Percentiles rank a stretch among this genome's conserved stretches.
phyloP scores from a whole-genome alignment of 2,113 vertebrate species.

The Paramormyrops kingsleyae region DNA sequence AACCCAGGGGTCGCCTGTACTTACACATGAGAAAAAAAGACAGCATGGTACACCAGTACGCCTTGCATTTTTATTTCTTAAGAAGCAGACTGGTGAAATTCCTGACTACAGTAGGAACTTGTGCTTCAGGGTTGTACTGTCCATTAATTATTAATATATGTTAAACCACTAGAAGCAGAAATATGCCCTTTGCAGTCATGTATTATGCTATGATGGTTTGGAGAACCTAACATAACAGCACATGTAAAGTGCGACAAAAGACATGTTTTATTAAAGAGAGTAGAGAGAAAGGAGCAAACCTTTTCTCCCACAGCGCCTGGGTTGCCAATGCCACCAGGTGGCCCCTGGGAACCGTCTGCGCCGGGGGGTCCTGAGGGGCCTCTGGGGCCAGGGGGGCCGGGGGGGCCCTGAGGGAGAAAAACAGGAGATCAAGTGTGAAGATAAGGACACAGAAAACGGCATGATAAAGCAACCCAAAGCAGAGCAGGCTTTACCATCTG shows the following conservation, averaged over 20 bases:
- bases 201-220: neutral
- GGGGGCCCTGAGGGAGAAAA: constrained; percentile 70
- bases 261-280: neutral
- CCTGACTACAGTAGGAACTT: neutral
- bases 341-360: constrained; percentile 89
- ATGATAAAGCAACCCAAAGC: neutral
- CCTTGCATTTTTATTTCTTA: neutral
- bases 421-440: neutral
- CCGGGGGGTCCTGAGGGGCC: constrained; percentile 88
- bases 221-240: neutral
- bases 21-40: neutral
- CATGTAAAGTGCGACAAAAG: neutral
- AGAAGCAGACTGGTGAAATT: neutral
- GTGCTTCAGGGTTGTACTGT: neutral
- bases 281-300: constrained; percentile 53
- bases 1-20: neutral
- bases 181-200: neutral
- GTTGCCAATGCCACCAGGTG: constrained; percentile 85
- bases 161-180: neutral
- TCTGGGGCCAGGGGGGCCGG: constrained; percentile 90
- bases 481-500: constrained; percentile 75
- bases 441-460: neutral
- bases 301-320: constrained; percentile 92
- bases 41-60: neutral
- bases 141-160: neutral